Percentiles rank a stretch among this genome's conserved stretches.
Evolutionary conservation across 2,888 invertebrate species (phyloP).

Genomic region (Marronus borbonicus): DNA sequence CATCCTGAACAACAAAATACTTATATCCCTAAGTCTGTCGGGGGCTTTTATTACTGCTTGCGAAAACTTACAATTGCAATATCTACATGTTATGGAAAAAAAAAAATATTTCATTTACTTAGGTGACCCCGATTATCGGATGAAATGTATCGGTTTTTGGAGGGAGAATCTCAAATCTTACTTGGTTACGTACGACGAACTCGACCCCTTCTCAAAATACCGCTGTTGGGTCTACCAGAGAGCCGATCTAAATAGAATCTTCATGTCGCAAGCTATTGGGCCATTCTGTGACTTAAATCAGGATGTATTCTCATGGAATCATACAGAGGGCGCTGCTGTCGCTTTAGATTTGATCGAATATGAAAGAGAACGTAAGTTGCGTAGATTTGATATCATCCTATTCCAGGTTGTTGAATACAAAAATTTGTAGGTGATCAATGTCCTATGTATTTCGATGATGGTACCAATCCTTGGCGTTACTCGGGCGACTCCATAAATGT

Average conservation of each 20-base stretch:
- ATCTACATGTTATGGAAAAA: too few species aligned
- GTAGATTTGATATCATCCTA: not conserved
- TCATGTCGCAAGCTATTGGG: constrained; percentile 89
- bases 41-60: too few species aligned
- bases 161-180: constrained; percentile 98
- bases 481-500: constrained; percentile 82
- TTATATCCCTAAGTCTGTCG: too few species aligned
- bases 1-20: constrained; percentile 45
- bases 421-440: constrained; percentile 85
- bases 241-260: constrained; percentile 90
- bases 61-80: too few species aligned
- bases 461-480: constrained; percentile 86
- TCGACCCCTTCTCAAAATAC: constrained; percentile 96
- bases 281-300: constrained; percentile 93
- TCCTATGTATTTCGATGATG: constrained; percentile 98
- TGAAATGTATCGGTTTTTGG: constrained; percentile 98
- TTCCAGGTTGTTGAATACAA: not conserved
- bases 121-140: constrained; percentile 93
- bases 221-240: constrained; percentile 99
- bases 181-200: constrained; percentile 94
- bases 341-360: constrained; percentile 92
- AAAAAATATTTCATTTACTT: constrained; percentile 58
- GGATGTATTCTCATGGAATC: constrained; percentile 90
- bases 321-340: constrained; percentile 94
- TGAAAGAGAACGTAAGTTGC: constrained; percentile 87